Evolutionary conservation across 2,797 vertebrate species (phyloP).

Genomic region (Pipistrellus nathusii): DNA sequence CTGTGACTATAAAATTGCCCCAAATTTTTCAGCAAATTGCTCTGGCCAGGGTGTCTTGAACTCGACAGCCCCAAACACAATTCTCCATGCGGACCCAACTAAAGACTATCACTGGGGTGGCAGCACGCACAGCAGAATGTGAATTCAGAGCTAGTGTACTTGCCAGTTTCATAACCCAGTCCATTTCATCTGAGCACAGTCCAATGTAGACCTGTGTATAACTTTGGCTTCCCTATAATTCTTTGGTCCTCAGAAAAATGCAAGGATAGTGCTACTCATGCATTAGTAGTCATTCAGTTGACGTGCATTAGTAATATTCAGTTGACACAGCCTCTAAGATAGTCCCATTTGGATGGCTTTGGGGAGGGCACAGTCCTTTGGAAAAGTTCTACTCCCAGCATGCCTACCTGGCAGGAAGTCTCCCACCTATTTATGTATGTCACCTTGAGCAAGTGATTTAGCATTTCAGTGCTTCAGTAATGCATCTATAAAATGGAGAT

Average conservation of each 20-base stretch:
- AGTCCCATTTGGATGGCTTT: neutral
- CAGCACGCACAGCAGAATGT: neutral
- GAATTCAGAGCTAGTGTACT: neutral
- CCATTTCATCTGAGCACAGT: neutral
- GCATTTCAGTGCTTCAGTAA: neutral
- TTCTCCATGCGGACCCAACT: neutral
- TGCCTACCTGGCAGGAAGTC: neutral
- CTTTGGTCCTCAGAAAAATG: constrained; percentile 13
- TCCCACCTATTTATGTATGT: neutral
- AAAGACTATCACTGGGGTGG: neutral
- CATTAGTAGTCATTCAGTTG: neutral
- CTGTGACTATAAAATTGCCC: constrained; percentile 54
- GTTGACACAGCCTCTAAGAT: neutral
- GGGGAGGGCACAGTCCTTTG: neutral
- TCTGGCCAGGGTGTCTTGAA: constrained; percentile 56
- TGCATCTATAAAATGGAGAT: neutral
- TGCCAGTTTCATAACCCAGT: neutral
- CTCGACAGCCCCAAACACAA: constrained; percentile 17
- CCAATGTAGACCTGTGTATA: neutral
- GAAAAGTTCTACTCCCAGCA: neutral
- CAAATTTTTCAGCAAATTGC: constrained; percentile 74
- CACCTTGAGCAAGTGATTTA: constrained; percentile 11
- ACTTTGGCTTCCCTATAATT: constrained; percentile 43
- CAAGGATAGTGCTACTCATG: neutral
- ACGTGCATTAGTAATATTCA: neutral